phyloP scores from a whole-genome alignment of 2,888 invertebrate genomes.

The Caradrina clavipalpis region DNA sequence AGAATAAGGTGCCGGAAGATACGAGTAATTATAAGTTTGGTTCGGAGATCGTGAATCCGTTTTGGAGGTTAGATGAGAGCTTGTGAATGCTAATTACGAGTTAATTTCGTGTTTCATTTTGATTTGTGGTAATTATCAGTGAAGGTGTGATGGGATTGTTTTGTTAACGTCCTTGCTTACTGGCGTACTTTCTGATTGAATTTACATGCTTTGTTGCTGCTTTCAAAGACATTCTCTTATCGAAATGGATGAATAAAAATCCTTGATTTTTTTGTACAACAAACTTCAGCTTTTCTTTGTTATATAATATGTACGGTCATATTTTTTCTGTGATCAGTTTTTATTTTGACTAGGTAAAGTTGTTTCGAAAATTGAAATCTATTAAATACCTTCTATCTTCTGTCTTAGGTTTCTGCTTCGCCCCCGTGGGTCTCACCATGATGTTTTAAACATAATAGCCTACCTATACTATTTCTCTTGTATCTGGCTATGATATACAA shows the following conservation, averaged over 20 bases:
- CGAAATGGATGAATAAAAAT: background rate
- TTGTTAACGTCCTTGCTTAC: constrained; percentile 19
- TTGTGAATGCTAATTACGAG: constrained; percentile 4
- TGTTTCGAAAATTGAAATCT: too few species aligned
- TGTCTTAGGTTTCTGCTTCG: too few species aligned
- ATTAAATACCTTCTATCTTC: too few species aligned
- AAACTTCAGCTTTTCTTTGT: background rate
- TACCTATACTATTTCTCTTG: too few species aligned
- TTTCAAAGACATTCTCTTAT: constrained; percentile 38
- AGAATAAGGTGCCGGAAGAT: constrained; percentile 53
- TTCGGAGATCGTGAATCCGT: constrained; percentile 46
- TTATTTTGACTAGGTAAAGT: too few species aligned
- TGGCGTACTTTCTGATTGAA: constrained; percentile 34
- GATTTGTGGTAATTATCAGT: constrained; percentile 1
- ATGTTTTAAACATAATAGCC: too few species aligned
- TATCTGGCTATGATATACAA: too few species aligned
- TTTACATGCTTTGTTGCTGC: constrained; percentile 2
- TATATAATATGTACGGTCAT: too few species aligned
- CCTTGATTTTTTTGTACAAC: background rate
- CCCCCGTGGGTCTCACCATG: too few species aligned
- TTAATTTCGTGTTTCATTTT: constrained; percentile 5
- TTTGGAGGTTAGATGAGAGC: constrained; percentile 47
- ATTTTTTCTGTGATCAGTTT: too few species aligned
- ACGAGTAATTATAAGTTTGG: constrained; percentile 39
- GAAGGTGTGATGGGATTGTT: constrained; percentile 10